Evolutionary conservation across 2,888 invertebrate genomes (phyloP), one percentile per base, ranked within the genome.

Genomic region (Lasioglossum calceatum): DNA sequence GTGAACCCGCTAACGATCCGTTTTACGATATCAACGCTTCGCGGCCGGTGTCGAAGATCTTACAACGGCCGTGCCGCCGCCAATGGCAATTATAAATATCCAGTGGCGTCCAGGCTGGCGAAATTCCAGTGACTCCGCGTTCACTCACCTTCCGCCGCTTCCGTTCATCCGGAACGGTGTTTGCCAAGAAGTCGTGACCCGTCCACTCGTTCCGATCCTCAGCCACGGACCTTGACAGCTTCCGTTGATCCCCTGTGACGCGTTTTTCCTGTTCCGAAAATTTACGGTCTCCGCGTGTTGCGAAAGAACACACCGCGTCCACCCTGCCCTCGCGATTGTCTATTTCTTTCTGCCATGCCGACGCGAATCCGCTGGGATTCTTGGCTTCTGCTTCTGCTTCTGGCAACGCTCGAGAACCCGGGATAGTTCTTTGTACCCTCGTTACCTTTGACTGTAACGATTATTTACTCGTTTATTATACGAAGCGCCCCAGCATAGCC

Each of bases 71-170:
- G 8, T 8, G 16, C 64, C 32, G 64, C 73, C 32, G 73, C 73
- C 73, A 44, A 44, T 42, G 36, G 47, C 61, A 76, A 84, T 86
- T 86, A 81, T 88, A 91, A 90, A 90, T 86, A 86, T 80, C 77
- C 79, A 10, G 67, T 27, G 61, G 54, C 47, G 64, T 36, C 23
- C 77, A 80, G 78, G 61, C 76, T 86, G 90, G 89, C 85, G 86
- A 81, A 85, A 90, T 91, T 91, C 89, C 88, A 91, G 79, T 79
- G 83, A 82, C 80, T 84, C 78, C 71, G 42, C 84, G 89, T 90
- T 84, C 86, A 72, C 77, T 90, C 85, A 90, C 88, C 90, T 85
- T 77, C 77, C 77, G 54, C n/a, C 58, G 73, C 76, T 86, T 82
- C 87, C 82, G 76, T 77, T 78, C 79, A 54, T 42, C 70, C 74